Percentiles rank a stretch among this genome's conserved stretches.
phyloP scores from a whole-genome alignment of 2,888 invertebrate species.

The Cephalotes varians region DNA sequence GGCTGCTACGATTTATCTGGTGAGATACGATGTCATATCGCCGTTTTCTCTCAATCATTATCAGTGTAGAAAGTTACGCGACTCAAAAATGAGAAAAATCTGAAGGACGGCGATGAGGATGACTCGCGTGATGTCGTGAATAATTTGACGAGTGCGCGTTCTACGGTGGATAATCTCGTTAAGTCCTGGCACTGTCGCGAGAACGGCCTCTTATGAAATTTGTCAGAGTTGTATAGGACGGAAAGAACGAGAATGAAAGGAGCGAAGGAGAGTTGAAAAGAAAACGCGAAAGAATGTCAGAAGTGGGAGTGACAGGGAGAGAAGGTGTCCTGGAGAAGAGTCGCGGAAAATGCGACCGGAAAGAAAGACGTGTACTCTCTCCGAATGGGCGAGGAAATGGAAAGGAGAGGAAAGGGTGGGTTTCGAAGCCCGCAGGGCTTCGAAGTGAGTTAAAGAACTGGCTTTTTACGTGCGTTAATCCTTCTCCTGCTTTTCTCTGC shows the following conservation, averaged over 20 bases:
- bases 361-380: not conserved
- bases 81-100: not conserved
- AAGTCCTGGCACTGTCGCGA: constrained; percentile 40
- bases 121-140: constrained; percentile 14
- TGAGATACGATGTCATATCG: not conserved
- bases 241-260: not conserved
- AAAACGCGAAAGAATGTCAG: not conserved
- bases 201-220: constrained; percentile 56
- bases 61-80: not conserved
- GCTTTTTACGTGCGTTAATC: constrained; percentile 9
- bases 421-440: not conserved
- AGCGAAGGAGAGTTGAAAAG: not conserved
- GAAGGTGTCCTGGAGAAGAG: not conserved
- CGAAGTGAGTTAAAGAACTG: constrained; percentile 32
- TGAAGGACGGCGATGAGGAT: constrained; percentile 10
- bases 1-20: not conserved
- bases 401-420: not conserved
- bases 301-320: not conserved
- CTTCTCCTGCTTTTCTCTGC: not conserved
- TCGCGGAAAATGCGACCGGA: not conserved
- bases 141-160: constrained; percentile 53
- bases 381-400: not conserved
- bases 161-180: constrained; percentile 58
- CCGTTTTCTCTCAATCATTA: constrained; percentile 1
- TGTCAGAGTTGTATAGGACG: constrained; percentile 25